Percentiles rank a stretch among this genome's conserved stretches.
Evolutionary conservation across 2,888 invertebrate genomes (phyloP).

Genomic region (Dascillus cervinus): DNA sequence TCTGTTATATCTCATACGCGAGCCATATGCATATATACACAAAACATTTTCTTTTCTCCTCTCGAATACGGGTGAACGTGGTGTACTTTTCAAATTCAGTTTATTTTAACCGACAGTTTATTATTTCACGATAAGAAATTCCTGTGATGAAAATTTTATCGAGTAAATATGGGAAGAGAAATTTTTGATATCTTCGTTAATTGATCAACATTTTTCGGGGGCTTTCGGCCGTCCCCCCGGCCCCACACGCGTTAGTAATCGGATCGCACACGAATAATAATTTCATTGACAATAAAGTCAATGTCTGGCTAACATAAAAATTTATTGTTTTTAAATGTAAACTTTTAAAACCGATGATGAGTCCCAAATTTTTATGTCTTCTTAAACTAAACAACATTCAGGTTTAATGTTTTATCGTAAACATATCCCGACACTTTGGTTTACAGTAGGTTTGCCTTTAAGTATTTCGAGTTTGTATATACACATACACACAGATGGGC

Average conservation of each 20-base stretch:
- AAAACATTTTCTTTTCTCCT: too few relatives aligned
- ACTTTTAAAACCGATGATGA: conserved; percentile 32
- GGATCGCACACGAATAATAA: neutral
- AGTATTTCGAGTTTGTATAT: conserved; percentile 40
- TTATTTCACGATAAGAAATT: too few relatives aligned
- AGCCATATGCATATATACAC: conserved; percentile 27
- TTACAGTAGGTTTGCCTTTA: conserved; percentile 37
- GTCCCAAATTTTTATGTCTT: conserved; percentile 37
- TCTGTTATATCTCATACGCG: conserved; percentile 21
- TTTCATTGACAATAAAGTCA: neutral
- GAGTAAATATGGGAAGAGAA: too few relatives aligned
- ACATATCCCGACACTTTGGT: conserved; percentile 36
- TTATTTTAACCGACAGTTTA: too few relatives aligned
- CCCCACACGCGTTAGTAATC: too few relatives aligned
- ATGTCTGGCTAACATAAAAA: neutral
- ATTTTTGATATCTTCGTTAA: too few relatives aligned
- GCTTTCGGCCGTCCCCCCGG: too few relatives aligned
- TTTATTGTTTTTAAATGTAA: conserved; percentile 13
- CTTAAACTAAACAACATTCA: conserved; percentile 35
- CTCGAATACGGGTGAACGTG: too few relatives aligned
- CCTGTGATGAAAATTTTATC: too few relatives aligned
- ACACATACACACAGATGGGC: too few relatives aligned
- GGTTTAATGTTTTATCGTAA: conserved; percentile 34
- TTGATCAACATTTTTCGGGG: too few relatives aligned
- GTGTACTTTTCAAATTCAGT: too few relatives aligned